Conservation (phyloP, 2,888 invertebrate species). For the Calliscelio sp. region DNA sequence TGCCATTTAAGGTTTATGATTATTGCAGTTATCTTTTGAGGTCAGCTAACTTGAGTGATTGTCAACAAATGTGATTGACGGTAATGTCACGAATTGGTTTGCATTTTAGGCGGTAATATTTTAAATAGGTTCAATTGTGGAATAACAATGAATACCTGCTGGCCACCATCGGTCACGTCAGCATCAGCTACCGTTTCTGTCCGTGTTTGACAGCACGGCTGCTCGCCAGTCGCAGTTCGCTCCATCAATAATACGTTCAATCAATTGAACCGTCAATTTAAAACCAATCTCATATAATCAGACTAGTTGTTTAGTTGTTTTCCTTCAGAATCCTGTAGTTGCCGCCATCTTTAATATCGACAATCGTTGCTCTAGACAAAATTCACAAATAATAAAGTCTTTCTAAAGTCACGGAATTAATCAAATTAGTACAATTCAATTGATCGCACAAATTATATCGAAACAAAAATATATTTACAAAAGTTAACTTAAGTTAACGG, state of each 20-base stretch:
- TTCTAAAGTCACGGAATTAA: too few relatives aligned
- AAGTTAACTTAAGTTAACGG: too few relatives aligned
- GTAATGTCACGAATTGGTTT: not conserved
- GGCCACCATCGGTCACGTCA: slow-evolving; percentile 80
- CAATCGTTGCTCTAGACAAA: slow-evolving; percentile 19
- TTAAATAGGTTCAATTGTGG: slow-evolving; percentile 31
- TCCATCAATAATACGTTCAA: too few relatives aligned
- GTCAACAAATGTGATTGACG: not conserved
- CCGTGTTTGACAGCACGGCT: slow-evolving; percentile 81
- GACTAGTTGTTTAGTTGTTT: slow-evolving; percentile 23
- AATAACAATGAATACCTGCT: slow-evolving; percentile 43
- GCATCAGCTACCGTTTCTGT: slow-evolving; percentile 82
- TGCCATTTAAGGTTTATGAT: too few relatives aligned
- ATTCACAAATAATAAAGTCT: too few relatives aligned
- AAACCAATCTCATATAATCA: too few relatives aligned
- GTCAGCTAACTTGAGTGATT: too few relatives aligned
- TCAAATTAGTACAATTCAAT: too few relatives aligned
- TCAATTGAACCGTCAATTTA: too few relatives aligned
- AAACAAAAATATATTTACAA: too few relatives aligned
- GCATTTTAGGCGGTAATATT: slow-evolving; percentile 42
- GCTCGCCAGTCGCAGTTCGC: slow-evolving; percentile 37
- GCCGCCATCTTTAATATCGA: slow-evolving; percentile 48
- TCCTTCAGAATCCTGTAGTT: slow-evolving; percentile 14
- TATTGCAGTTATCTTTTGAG: too few relatives aligned
- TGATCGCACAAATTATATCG: too few relatives aligned